Evolutionary conservation across 1,140 invertebrate species (phyloP).

Genomic region (Wasmannia auropunctata): DNA sequence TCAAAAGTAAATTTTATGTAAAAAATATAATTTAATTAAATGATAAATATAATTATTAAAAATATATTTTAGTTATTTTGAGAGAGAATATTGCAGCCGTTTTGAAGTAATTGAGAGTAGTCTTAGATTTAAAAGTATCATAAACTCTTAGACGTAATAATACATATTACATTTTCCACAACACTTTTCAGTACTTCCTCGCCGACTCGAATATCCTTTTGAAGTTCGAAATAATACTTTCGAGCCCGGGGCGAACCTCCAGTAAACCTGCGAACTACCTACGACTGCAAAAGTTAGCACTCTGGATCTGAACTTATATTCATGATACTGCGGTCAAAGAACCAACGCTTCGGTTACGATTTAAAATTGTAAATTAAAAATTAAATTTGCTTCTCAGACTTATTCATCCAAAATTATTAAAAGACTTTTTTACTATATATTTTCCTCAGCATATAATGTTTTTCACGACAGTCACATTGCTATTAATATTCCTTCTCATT

Average conservation of each 20-base stretch:
- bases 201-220: constrained; percentile 39
- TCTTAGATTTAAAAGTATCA: neutral
- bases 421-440: neutral
- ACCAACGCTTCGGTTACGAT: neutral
- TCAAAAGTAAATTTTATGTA: neutral
- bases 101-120: neutral
- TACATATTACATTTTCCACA: constrained; percentile 34
- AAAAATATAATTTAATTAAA: neutral
- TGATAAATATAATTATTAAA: neutral
- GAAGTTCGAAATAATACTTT: constrained; percentile 41
- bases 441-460: no score
- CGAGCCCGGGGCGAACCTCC: neutral
- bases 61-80: neutral
- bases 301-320: constrained; percentile 23
- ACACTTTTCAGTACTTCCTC: constrained; percentile 35
- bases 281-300: constrained; percentile 38
- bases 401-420: neutral
- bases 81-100: neutral
- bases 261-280: constrained; percentile 31
- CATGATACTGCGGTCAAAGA: neutral
- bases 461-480: neutral
- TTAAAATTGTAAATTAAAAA: constrained; percentile 46
- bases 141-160: constrained; percentile 43
- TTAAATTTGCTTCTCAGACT: neutral
- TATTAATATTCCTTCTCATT: neutral